Percentiles rank a stretch among this genome's conserved stretches.
phyloP scores from a whole-genome alignment of 35 echinoderm and acorn worm species.

The Ptychodera flava region DNA sequence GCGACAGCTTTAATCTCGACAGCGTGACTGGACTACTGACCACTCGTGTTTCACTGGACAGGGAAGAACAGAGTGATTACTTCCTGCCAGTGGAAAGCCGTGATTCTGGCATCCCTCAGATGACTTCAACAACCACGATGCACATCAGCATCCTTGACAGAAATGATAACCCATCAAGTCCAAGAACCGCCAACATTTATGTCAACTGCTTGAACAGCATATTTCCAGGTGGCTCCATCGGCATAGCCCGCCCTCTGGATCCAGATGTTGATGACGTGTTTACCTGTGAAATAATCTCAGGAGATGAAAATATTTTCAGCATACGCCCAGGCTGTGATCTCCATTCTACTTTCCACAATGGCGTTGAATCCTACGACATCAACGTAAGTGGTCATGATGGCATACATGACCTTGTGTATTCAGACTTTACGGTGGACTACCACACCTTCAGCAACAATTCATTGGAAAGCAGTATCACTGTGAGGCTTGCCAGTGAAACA shows the following conservation, averaged over 20 bases:
- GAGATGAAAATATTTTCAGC: slow-evolving; percentile 53
- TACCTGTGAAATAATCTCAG: slow-evolving; percentile 56
- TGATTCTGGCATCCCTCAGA: slow-evolving; percentile 65
- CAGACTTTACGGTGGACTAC: slow-evolving; percentile 57
- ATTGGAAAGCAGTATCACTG: slow-evolving; percentile 63
- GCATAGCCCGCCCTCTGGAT: slow-evolving; percentile 67
- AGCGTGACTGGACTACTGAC: slow-evolving; percentile 27
- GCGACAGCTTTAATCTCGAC: slow-evolving; percentile 46
- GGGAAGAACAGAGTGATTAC: slow-evolving; percentile 63
- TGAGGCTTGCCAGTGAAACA: slow-evolving; percentile 24
- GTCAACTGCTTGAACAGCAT: slow-evolving; percentile 65
- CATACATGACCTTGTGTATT: slow-evolving; percentile 48
- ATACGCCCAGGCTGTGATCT: slow-evolving; percentile 63
- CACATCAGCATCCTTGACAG: slow-evolving; percentile 59
- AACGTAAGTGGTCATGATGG: slow-evolving; percentile 73
- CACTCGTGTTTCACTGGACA: slow-evolving; percentile 51
- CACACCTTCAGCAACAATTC: slow-evolving; percentile 59
- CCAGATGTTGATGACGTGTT: slow-evolving; percentile 68
- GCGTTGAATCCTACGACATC: slow-evolving; percentile 41
- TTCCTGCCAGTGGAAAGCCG: slow-evolving; percentile 65
- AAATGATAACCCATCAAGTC: slow-evolving; percentile 83
- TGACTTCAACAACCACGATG: slow-evolving; percentile 71
- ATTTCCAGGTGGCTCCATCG: slow-evolving; percentile 74
- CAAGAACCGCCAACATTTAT: slow-evolving; percentile 76
- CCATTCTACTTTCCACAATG: slow-evolving; percentile 37